phyloP scores from a whole-genome alignment of 2,888 invertebrate species.

The Silvanus unidentatus region DNA sequence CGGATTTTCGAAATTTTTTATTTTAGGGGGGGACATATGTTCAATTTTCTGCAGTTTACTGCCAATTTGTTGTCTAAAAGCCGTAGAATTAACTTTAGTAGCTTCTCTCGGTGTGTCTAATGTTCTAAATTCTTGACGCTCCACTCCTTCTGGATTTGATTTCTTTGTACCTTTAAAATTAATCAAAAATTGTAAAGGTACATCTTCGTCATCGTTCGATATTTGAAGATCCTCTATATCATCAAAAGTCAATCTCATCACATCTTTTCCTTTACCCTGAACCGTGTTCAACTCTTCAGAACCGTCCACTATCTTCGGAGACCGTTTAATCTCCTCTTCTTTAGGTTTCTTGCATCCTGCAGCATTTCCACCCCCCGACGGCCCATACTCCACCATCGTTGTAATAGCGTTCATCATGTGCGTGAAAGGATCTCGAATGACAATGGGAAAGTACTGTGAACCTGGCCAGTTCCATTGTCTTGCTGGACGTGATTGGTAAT shows the following conservation, averaged over 20 bases:
- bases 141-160: constrained; percentile 11
- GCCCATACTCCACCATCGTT: constrained; percentile 55
- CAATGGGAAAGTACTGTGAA: constrained; percentile 51
- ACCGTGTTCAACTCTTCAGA: not conserved
- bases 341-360: constrained; percentile 22
- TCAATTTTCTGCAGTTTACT: constrained; percentile 12
- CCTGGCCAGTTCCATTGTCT: constrained; percentile 49
- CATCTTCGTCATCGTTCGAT: constrained; percentile 16
- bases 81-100: constrained; percentile 5
- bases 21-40: not conserved
- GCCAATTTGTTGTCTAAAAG: constrained; percentile 8
- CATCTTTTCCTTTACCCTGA: constrained; percentile 14
- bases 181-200: constrained; percentile 22
- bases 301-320: not conserved
- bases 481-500: not conserved
- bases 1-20: too few species aligned
- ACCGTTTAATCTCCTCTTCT: constrained; percentile 7
- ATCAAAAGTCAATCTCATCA: constrained; percentile 16
- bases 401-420: constrained; percentile 51
- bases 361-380: constrained; percentile 47
- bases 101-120: too few species aligned
- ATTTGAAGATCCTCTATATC: constrained; percentile 26
- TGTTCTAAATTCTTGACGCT: constrained; percentile 1
- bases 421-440: constrained; percentile 54
- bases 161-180: constrained; percentile 14